Evolutionary conservation across 2,888 invertebrate species (phyloP).

Genomic region (Drosophila anomalipes): DNA sequence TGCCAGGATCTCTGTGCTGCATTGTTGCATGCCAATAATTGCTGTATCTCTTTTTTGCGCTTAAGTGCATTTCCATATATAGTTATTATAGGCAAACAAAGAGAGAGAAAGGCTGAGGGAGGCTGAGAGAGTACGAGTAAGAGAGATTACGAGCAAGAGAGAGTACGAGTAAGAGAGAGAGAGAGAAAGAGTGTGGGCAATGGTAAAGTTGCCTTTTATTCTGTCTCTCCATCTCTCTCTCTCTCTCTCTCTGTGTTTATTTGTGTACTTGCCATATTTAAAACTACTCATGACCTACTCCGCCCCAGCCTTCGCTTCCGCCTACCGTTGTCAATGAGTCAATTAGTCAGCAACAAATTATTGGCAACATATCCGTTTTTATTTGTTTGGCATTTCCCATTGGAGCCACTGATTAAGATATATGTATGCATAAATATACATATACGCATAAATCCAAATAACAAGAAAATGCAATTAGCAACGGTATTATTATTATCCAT

Average conservation of each 20-base stretch:
- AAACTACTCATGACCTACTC: constrained; percentile 24
- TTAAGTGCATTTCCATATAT: constrained; percentile 45
- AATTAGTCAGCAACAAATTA: constrained; percentile 32
- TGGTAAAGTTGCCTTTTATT: constrained; percentile 7
- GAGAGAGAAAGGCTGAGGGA: neutral
- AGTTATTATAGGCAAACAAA: constrained; percentile 13
- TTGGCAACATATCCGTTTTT: constrained; percentile 39
- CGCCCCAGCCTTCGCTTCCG: neutral
- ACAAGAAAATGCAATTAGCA: neutral
- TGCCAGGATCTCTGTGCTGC: constrained; percentile 7
- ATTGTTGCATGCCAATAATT: constrained; percentile 29
- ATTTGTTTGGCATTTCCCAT: constrained; percentile 18
- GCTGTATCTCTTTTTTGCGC: constrained; percentile 54
- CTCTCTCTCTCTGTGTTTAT: neutral
- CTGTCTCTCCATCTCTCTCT: neutral
- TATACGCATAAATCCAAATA: neutral
- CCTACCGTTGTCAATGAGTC: neutral
- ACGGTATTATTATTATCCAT: neutral
- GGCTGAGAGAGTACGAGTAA: neutral
- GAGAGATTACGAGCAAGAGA: neutral
- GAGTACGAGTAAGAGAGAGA: neutral
- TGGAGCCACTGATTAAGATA: constrained; percentile 7
- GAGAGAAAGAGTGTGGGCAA: constrained; percentile 11
- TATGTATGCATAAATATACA: neutral
- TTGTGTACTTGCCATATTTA: constrained; percentile 16